Percentiles rank a stretch among this genome's conserved stretches.
Evolutionary conservation across 64 coral and sea anemone species (phyloP).

Genomic region (Stichodactyla helianthus): DNA sequence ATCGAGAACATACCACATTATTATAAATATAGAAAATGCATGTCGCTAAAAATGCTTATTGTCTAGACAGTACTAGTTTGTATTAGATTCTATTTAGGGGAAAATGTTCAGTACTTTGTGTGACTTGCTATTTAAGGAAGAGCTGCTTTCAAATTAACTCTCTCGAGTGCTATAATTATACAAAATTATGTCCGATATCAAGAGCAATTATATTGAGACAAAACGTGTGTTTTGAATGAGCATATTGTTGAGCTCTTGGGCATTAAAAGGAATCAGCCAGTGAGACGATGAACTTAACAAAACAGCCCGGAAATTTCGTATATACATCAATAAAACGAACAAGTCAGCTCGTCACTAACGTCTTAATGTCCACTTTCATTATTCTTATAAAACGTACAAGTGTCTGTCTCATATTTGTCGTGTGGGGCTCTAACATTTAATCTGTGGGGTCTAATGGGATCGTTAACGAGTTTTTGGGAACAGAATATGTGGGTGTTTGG

Average conservation of each 20-base stretch:
- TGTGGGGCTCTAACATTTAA: not conserved
- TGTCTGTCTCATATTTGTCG: not conserved
- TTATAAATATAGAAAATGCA: no score
- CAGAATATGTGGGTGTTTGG: not conserved
- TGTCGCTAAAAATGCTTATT: no score
- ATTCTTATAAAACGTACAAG: not conserved
- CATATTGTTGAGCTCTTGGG: not conserved
- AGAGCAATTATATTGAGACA: not conserved
- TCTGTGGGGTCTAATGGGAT: not conserved
- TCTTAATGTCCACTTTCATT: not conserved
- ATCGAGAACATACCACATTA: no score
- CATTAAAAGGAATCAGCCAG: not conserved
- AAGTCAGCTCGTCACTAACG: not conserved
- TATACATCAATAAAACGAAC: not conserved
- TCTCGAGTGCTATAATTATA: not conserved
- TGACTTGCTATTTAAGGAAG: no score
- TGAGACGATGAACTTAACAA: not conserved
- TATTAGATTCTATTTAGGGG: no score
- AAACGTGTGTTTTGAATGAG: not conserved
- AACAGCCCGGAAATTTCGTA: no score
- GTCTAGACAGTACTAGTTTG: no score
- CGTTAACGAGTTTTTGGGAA: not conserved
- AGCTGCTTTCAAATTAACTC: no score
- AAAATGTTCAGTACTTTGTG: no score
- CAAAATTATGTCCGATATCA: not conserved